Percentiles rank a stretch among this genome's conserved stretches.
Evolutionary conservation across 1,140 invertebrate species (phyloP).

Genomic region (Ceratitis capitata): DNA sequence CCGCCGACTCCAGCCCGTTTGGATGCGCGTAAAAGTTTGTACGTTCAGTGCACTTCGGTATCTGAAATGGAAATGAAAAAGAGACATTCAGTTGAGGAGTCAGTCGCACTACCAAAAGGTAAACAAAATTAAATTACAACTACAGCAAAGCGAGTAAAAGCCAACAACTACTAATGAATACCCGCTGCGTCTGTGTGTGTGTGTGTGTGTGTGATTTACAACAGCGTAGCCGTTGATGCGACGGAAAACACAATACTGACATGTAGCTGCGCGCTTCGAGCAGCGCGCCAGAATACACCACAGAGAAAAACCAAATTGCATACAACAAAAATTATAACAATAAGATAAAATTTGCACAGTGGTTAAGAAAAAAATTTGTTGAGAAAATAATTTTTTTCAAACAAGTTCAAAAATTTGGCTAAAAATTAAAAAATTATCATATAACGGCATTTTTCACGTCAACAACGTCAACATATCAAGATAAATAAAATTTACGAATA

Average conservation of each 20-base stretch:
- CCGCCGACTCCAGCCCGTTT: too few relatives aligned
- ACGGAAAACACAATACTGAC: not conserved
- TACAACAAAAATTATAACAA: not conserved
- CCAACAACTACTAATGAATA: not conserved
- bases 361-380: too few relatives aligned
- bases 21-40: not conserved
- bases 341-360: too few relatives aligned
- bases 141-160: not conserved
- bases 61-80: slow-evolving; percentile 33
- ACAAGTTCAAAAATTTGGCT: too few relatives aligned
- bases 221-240: not conserved
- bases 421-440: too few relatives aligned
- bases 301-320: not conserved
- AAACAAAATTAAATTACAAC: slow-evolving; percentile 29
- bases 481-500: not conserved
- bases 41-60: slow-evolving; percentile 7
- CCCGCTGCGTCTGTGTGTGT: not conserved
- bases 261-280: not conserved
- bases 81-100: not conserved
- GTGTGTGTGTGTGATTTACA: not conserved
- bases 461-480: not conserved
- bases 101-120: not conserved
- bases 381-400: too few relatives aligned
- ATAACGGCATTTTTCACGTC: too few relatives aligned
- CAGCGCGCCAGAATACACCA: not conserved